Conservation (phyloP, 2,797 vertebrate species). For the Stomatorhinus walkeri region DNA sequence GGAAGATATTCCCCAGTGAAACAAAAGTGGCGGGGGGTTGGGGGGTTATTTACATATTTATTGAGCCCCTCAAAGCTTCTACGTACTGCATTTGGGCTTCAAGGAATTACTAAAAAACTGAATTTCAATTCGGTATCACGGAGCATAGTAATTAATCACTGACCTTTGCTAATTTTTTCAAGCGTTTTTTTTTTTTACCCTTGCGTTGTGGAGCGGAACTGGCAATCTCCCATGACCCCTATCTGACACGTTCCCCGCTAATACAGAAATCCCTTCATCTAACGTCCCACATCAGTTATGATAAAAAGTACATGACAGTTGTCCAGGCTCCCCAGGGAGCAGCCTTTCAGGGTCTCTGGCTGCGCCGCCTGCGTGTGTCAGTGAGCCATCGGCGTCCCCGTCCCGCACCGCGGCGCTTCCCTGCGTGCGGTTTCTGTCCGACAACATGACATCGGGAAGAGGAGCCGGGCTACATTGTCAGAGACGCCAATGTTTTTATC, state of each 20-base stretch:
- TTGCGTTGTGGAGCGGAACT: conserved; percentile 3
- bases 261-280: conserved; percentile 17
- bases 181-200: conserved; percentile 2
- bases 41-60: conserved; percentile 9
- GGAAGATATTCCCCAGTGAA: conserved; percentile 10
- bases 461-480: neutral
- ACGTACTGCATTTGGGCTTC: conserved; percentile 2
- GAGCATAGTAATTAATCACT: conserved; percentile 1
- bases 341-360: neutral
- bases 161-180: neutral
- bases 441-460: neutral
- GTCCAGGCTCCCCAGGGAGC: neutral
- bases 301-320: neutral
- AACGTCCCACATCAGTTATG: neutral
- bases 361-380: neutral
- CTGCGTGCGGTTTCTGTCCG: neutral
- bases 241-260: conserved; percentile 6
- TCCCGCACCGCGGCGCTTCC: neutral
- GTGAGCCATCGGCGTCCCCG: neutral
- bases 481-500: neutral
- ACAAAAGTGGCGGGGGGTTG: neutral
- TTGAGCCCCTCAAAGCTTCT: conserved; percentile 12
- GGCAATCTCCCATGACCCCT: neutral
- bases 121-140: neutral
- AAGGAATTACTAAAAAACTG: conserved; percentile 14